Conservation (phyloP, 2,113 vertebrate species). For the Crotalus helleri region DNA sequence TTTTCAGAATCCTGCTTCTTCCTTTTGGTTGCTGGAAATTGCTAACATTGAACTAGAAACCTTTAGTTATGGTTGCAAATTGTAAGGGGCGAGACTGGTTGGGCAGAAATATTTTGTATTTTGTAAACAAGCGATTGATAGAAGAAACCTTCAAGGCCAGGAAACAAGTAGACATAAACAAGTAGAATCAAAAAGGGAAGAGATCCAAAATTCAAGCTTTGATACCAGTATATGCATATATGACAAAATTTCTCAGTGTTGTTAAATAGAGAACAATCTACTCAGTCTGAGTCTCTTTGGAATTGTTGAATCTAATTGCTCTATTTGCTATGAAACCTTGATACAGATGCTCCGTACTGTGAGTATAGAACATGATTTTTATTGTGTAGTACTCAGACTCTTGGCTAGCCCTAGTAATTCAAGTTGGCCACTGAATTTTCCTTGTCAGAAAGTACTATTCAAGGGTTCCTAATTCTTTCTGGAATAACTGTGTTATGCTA, state of each 20-base stretch:
- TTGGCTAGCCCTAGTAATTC: background rate
- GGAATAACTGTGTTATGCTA: background rate
- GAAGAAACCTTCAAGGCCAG: background rate
- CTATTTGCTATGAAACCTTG: background rate
- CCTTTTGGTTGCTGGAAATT: background rate
- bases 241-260: background rate
- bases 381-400: background rate
- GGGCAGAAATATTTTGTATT: background rate
- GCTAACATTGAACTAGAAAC: background rate
- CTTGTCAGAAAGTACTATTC: background rate
- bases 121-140: background rate
- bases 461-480: background rate
- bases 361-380: background rate
- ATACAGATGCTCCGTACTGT: background rate
- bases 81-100: background rate
- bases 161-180: background rate
- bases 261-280: background rate
- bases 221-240: background rate
- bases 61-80: background rate
- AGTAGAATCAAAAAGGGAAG: background rate
- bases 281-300: background rate
- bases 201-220: background rate
- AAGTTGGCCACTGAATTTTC: background rate
- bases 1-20: background rate
- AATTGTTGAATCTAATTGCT: background rate